Evolutionary conservation across 2,888 invertebrate genomes (phyloP), one percentile per base, ranked within the genome.

Genomic region (Stenichneumon culpator): DNA sequence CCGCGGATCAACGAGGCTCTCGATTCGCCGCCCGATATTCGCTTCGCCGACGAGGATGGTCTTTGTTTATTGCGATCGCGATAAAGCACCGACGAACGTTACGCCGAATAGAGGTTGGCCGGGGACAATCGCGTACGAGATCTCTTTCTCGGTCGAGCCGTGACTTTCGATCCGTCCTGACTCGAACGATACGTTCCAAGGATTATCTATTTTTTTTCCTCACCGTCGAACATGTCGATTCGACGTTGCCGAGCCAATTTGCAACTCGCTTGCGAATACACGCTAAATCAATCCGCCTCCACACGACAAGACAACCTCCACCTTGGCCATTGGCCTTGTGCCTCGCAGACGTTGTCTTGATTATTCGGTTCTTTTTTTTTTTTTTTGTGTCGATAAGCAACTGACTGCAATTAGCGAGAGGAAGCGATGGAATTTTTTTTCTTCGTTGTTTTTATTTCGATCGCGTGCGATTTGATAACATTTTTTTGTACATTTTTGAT

Each of bases 51-150:
- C 63, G 28, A 63, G 28, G 63, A 16, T 32, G 32, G 32, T 28
- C 32, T 63, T 6, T 32, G 63, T 63, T 63, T 63, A 32, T 63
- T 32, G 39, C 63, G 63, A 32, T n/a, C 32, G 16, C 32, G 63
- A 63, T n/a, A 16, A 28, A 63, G 32, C 63, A 63, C 73, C 79
- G 79, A 79, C 83, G 32, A 69, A 52, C 69, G 74, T 83, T 63
- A 79, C 47, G 72, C 83, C 69, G 74, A 83, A 79, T 16, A 83
- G 79, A 83, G 83, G 83, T 83, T 83, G 83, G 73, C 68, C 74
- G 74, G 78, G 52, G n/a, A 63, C 63, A 28, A 63, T 57, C 57
- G 57, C 16, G 16, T 63, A 28, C 28, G 22, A 22, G 57, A 57
- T 57, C 14, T 63, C 7, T 52, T n/a, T n/a, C 52, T 52, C 52